Conservation (phyloP, 2,888 invertebrate species). For the Lomographa bimaculata region DNA sequence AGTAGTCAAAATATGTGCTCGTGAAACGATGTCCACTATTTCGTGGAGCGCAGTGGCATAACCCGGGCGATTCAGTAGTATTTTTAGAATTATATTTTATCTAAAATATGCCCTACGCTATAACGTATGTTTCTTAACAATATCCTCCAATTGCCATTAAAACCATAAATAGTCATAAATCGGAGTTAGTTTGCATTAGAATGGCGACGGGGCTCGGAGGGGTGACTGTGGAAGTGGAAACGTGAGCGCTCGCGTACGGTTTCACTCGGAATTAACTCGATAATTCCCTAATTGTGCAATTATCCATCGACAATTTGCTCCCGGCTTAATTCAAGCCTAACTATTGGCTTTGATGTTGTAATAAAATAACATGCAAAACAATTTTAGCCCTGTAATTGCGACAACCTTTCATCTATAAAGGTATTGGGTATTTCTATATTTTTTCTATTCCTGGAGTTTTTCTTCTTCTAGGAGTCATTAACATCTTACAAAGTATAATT, state of each 20-base stretch:
- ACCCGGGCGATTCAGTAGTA: no score
- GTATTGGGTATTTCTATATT: no score
- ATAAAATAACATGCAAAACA: slow-evolving; percentile 8
- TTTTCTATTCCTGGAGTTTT: no score
- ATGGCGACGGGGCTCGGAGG: slow-evolving; percentile 35
- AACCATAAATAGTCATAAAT: slow-evolving; percentile 46
- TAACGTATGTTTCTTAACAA: slow-evolving; percentile 4
- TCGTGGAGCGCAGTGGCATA: no score
- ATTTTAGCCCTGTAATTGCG: background rate
- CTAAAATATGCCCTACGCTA: no score
- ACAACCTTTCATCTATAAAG: no score
- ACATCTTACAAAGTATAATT: no score
- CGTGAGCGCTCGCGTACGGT: slow-evolving; percentile 53
- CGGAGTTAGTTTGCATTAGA: slow-evolving; percentile 65
- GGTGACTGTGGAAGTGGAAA: slow-evolving; percentile 30
- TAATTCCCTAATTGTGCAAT: slow-evolving; percentile 79
- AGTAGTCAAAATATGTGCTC: no score
- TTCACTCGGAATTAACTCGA: slow-evolving; percentile 78
- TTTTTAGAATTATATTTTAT: no score
- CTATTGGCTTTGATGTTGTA: slow-evolving; percentile 26
- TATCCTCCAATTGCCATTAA: slow-evolving; percentile 38
- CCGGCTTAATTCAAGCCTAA: slow-evolving; percentile 53
- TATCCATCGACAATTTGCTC: slow-evolving; percentile 69
- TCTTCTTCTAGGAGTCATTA: no score
- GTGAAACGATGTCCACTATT: no score